These are phyloP conservation scores for Chelidonichthys spinosus DNA, from an alignment of 2,797 vertebrate genomes.

Conservation along the genomic window DNA sequence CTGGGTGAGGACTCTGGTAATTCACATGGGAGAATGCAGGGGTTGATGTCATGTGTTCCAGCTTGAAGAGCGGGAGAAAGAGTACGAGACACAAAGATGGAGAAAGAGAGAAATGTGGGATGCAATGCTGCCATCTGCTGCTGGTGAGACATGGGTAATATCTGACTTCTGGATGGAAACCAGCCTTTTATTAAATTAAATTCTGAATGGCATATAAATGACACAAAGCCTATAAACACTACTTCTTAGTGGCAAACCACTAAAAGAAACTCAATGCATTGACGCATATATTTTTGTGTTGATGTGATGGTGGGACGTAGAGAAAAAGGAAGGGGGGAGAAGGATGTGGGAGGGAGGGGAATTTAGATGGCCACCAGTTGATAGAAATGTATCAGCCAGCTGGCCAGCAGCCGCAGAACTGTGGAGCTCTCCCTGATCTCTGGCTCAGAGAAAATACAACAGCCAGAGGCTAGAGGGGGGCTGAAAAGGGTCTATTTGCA, in stretches of 20 bases:
- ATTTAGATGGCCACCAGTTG: conserved; percentile 70
- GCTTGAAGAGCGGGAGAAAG: conserved; percentile 30
- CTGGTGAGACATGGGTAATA: background rate
- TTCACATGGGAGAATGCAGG: conserved; percentile 71
- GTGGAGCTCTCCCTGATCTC: conserved; percentile 61
- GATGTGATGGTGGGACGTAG: conserved; percentile 33
- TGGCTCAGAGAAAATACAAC: conserved; percentile 68
- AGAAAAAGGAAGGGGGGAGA: conserved; percentile 2
- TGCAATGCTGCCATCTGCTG: conserved; percentile 79
- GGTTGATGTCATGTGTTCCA: conserved; percentile 73
- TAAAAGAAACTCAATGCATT: background rate
- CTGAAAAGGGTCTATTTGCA: conserved; percentile 40
- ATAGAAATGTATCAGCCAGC: conserved; percentile 66
- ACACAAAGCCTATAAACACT: background rate
- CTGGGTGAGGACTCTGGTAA: conserved; percentile 75
- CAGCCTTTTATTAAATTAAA: background rate
- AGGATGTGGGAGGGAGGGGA: conserved; percentile 52
- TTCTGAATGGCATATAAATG: background rate
- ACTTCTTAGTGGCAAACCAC: background rate
- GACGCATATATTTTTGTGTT: conserved; percentile 17
- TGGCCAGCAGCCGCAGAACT: conserved; percentile 60
- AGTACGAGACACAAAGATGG: conserved; percentile 14
- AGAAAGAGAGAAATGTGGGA: conserved; percentile 38
- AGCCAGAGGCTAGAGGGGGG: conserved; percentile 57
- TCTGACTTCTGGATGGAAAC: background rate